Evolutionary conservation across 2,888 invertebrate species (phyloP), one percentile per base, ranked within the genome.

Genomic region (Sipha maydis): DNA sequence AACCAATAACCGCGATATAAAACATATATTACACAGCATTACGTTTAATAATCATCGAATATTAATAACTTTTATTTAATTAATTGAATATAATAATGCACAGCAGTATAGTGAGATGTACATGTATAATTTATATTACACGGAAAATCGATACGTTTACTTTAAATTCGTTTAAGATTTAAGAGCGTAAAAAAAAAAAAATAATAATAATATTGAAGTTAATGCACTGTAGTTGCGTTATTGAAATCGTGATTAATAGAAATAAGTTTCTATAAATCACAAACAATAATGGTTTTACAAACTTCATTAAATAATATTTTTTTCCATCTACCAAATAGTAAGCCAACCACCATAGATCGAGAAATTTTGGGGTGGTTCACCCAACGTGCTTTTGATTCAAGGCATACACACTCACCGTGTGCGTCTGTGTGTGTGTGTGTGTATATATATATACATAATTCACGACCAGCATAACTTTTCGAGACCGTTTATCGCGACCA

Each of bases 401-500:
- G 56, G 56, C 21, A 56, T 19, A 19, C 56, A 1, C 21, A 21
- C 19, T 3, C 21, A 1, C 56, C 56, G 21, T 5, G 11, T 11
- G 11, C 19, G 7, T 41, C 3, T 41, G 7, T 3, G 38, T 41
- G 38, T 41, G 7, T 7, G 11, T 54, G 11, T 11, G 21, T 21
- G 56, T 56, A 56, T 56, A 48, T 48, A n/a, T 38, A 56, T 56
- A 56, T 5, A 21, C 7, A 61, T 25, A 48, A 48, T 14, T 1
- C 14, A 14, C 48, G 48, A 48, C 14, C 48, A 48, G 14, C 48
- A 56, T 1, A 5, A 21, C 56, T 61, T 1, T 25, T 61, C 48
- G 77, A 77, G 54, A 54, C 54, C 78, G 71, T 83, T 71, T 69
- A 48, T 69, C 67, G 83, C 28, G 14, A 71, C n/a, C 67, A 83